phyloP scores from a whole-genome alignment of 2,113 vertebrate species.

The Gadus macrocephalus region DNA sequence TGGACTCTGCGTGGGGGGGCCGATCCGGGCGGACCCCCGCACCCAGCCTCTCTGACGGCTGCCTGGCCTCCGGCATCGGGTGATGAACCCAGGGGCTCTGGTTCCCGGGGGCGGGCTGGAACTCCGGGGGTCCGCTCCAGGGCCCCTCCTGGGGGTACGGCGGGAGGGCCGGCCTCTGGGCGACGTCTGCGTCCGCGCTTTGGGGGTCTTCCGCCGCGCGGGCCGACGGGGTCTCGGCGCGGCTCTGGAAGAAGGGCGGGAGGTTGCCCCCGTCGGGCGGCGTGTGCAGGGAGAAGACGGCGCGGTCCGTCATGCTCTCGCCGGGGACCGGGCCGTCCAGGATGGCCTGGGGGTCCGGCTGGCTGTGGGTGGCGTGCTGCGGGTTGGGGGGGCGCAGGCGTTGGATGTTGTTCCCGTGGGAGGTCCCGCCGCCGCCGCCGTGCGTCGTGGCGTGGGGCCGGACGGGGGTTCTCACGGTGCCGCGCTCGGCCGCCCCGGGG shows the following conservation, averaged over 20 bases:
- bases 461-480: slow-evolving; percentile 26
- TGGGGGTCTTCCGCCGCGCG: slow-evolving; percentile 11
- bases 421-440: no score
- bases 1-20: no score
- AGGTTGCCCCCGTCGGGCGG: slow-evolving; percentile 9
- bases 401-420: no score
- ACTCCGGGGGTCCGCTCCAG: neutral
- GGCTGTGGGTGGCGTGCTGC: slow-evolving; percentile 4
- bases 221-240: neutral
- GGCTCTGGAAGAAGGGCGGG: neutral
- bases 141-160: slow-evolving; percentile 8
- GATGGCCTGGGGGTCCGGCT: slow-evolving; percentile 13
- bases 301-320: slow-evolving; percentile 6
- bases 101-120: no score
- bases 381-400: no score
- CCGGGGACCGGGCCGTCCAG: slow-evolving; percentile 12
- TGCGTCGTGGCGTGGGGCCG: slow-evolving; percentile 33
- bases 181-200: neutral
- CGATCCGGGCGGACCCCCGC: no score
- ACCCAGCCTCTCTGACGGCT: no score
- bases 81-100: no score
- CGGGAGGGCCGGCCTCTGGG: no score
- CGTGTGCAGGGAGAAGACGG: slow-evolving; percentile 29
- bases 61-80: no score
- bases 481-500: slow-evolving; percentile 28